Evolutionary conservation across 2,113 vertebrate genomes (phyloP).

Genomic region (Sapajus apella): DNA sequence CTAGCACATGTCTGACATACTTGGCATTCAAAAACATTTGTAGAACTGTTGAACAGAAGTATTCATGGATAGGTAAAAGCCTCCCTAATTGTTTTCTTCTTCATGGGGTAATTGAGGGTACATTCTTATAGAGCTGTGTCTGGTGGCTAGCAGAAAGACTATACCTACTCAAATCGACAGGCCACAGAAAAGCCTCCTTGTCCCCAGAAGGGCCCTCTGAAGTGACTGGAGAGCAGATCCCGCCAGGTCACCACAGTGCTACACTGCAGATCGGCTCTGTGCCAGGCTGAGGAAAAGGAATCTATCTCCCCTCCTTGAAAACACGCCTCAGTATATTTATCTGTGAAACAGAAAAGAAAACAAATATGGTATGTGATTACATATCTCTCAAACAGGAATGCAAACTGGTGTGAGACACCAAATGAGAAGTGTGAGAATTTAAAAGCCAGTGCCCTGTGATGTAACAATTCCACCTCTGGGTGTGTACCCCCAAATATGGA

Average conservation of each 20-base stretch:
- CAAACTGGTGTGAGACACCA: background rate
- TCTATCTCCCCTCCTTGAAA: background rate
- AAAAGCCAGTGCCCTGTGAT: background rate
- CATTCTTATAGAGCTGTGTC: background rate
- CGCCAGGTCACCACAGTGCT: rapidly evolving
- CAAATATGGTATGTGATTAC: background rate
- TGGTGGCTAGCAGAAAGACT: background rate
- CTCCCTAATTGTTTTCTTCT: background rate
- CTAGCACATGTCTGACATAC: background rate
- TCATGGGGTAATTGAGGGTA: background rate
- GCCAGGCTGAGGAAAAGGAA: background rate
- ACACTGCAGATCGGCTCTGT: background rate
- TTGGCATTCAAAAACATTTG: background rate
- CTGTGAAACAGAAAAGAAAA: background rate
- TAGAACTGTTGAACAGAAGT: background rate
- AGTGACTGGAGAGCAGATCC: background rate
- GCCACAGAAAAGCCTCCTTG: background rate
- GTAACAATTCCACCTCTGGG: background rate
- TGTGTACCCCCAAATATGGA: background rate
- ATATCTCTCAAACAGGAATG: background rate
- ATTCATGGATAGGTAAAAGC: background rate
- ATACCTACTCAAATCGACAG: background rate
- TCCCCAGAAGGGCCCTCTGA: background rate
- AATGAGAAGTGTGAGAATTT: background rate
- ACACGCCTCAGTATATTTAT: background rate